Evolutionary conservation across 2,113 vertebrate species (phyloP).

Genomic region (Phylloscopus trochilus): DNA sequence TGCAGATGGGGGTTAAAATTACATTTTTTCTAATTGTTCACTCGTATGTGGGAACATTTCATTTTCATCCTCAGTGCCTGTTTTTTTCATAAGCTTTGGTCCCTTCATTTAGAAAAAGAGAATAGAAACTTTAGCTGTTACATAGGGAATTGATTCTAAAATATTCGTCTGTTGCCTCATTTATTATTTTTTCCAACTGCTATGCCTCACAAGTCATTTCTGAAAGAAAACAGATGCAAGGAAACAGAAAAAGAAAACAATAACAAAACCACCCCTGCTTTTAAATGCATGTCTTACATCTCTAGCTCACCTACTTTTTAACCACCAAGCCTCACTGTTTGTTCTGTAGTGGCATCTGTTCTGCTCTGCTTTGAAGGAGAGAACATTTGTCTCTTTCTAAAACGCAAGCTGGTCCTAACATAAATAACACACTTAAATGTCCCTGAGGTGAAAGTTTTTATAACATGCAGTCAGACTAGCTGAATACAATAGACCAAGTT

Average conservation of each 20-base stretch:
- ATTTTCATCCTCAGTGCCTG: not conserved
- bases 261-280: not conserved
- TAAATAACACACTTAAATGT: not conserved
- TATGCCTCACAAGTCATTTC: not conserved
- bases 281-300: not conserved
- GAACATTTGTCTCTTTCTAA: not conserved
- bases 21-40: not conserved
- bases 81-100: not conserved
- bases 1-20: not conserved
- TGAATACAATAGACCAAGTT: not conserved
- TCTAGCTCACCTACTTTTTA: not conserved
- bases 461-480: not conserved
- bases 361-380: not conserved
- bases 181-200: not conserved
- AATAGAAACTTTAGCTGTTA: not conserved
- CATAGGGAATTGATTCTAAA: not conserved
- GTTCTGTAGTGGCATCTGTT: not conserved
- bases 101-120: not conserved
- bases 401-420: not conserved
- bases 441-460: not conserved
- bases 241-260: not conserved
- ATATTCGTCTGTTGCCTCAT: not conserved
- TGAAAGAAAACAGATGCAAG: not conserved
- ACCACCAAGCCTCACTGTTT: not conserved
- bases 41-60: not conserved